phyloP scores from a whole-genome alignment of 1,140 invertebrate genomes.

The Hermetia illucens region DNA sequence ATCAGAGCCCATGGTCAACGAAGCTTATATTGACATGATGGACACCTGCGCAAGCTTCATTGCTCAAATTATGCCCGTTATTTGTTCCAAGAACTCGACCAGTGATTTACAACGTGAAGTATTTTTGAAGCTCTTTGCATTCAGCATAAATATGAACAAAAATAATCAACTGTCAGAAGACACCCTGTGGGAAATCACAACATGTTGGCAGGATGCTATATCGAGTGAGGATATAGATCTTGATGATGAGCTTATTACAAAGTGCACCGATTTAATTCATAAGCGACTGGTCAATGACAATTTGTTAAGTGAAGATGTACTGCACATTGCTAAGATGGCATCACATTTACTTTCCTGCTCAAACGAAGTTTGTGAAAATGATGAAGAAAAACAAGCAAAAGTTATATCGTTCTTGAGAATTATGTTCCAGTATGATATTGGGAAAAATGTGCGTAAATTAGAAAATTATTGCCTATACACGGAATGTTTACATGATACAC shows the following conservation, averaged over 20 bases:
- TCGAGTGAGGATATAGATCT: constrained; percentile 25
- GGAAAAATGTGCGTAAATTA: constrained; percentile 16
- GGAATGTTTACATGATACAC: neutral
- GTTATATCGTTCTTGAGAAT: too few species aligned
- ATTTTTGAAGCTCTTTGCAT: constrained; percentile 31
- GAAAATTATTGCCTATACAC: too few species aligned
- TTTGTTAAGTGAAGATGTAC: constrained; percentile 8
- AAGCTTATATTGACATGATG: constrained; percentile 17
- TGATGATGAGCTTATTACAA: constrained; percentile 9
- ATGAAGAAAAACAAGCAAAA: constrained; percentile 10
- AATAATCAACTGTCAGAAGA: constrained; percentile 31
- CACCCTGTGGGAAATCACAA: constrained; percentile 35
- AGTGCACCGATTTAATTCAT: constrained; percentile 17
- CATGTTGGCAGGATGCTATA: constrained; percentile 38
- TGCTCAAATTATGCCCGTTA: constrained; percentile 32
- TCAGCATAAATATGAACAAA: constrained; percentile 24
- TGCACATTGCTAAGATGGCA: constrained; percentile 21
- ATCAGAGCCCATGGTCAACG: constrained; percentile 18
- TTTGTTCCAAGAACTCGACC: constrained; percentile 27
- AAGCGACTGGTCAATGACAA: constrained; percentile 5
- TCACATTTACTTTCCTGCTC: constrained; percentile 24
- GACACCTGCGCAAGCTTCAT: constrained; percentile 36
- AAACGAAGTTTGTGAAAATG: constrained; percentile 20
- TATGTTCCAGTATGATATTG: too few species aligned
- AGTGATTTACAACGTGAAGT: constrained; percentile 21